These are phyloP conservation scores for Lagopus leucura DNA, from an alignment of 2,113 vertebrate genomes.

Conservation along the genomic window DNA sequence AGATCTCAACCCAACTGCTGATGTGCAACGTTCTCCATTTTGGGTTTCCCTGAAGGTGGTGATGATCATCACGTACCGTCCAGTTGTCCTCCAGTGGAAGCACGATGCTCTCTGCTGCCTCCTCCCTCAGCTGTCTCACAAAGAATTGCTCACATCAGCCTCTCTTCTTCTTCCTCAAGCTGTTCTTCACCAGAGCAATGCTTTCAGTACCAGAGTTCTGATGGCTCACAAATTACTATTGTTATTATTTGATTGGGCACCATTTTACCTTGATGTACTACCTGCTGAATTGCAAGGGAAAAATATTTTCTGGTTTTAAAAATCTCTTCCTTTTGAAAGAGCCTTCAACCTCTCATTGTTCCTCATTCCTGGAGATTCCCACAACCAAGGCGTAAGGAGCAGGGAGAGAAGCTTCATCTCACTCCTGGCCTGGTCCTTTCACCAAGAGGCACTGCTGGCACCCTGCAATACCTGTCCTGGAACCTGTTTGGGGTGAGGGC, in stretches of 20 bases:
- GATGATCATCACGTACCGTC: not conserved
- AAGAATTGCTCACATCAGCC: not conserved
- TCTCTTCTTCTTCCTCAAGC: not conserved
- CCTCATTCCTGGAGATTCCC: not conserved
- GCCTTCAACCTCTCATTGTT: not conserved
- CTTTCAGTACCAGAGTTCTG: not conserved
- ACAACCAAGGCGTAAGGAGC: not conserved
- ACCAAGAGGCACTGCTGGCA: not conserved
- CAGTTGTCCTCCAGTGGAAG: not conserved
- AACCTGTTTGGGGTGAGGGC: constrained; percentile 20
- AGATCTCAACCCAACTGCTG: not conserved
- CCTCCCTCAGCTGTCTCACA: not conserved
- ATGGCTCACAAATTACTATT: not conserved
- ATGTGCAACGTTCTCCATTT: not conserved
- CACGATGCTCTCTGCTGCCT: accelerated
- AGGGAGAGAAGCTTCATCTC: constrained; percentile 10
- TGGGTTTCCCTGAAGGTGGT: not conserved
- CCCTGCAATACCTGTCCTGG: constrained; percentile 31
- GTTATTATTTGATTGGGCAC: not conserved
- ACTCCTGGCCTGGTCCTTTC: constrained; percentile 9
- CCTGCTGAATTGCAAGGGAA: not conserved
- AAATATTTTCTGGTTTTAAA: not conserved
- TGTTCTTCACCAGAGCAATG: not conserved
- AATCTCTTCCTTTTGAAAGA: not conserved
- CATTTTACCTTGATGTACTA: not conserved